Evolutionary conservation across 2,797 vertebrate species (phyloP).

Genomic region (Crax fasciolata): DNA sequence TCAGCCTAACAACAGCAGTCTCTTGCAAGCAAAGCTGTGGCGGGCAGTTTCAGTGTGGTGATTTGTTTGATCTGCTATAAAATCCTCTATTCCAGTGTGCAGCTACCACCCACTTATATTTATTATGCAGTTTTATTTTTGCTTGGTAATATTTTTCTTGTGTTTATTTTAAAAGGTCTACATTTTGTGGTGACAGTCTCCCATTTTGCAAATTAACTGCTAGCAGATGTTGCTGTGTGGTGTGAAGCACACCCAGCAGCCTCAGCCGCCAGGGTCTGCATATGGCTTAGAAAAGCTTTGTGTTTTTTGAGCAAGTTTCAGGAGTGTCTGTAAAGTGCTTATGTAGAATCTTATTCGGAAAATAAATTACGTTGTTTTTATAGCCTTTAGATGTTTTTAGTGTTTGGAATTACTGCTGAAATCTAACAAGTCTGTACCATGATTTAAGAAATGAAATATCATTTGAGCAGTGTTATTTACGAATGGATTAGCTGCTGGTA

Average conservation of each 20-base stretch:
- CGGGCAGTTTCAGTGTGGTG: not conserved
- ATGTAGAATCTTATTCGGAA: slow-evolving; percentile 63
- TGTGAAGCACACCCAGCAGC: slow-evolving; percentile 68
- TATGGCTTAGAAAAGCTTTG: slow-evolving; percentile 49
- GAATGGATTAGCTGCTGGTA: slow-evolving; percentile 8
- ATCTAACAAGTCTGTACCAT: not conserved
- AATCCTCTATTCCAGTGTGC: slow-evolving; percentile 27
- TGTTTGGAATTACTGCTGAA: slow-evolving; percentile 65
- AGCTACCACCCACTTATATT: slow-evolving; percentile 76
- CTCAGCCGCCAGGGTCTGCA: slow-evolving; percentile 70
- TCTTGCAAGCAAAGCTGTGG: not conserved
- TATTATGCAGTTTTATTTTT: slow-evolving; percentile 78
- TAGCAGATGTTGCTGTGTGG: slow-evolving; percentile 83
- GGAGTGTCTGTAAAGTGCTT: slow-evolving; percentile 64
- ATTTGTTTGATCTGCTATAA: slow-evolving; percentile 56
- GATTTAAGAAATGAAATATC: slow-evolving; percentile 42
- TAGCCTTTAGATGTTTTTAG: slow-evolving; percentile 55
- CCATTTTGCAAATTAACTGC: slow-evolving; percentile 86
- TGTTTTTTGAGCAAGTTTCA: slow-evolving; percentile 58
- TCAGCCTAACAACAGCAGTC: not conserved
- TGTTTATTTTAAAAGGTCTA: slow-evolving; percentile 82
- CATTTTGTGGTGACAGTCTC: slow-evolving; percentile 82
- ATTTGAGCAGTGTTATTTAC: not conserved
- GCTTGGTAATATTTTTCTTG: slow-evolving; percentile 79
- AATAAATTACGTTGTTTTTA: slow-evolving; percentile 67